Evolutionary conservation across 2,797 vertebrate species (phyloP), one percentile per base, ranked within the genome.

Genomic region (Rhadinocentrus ornatus): DNA sequence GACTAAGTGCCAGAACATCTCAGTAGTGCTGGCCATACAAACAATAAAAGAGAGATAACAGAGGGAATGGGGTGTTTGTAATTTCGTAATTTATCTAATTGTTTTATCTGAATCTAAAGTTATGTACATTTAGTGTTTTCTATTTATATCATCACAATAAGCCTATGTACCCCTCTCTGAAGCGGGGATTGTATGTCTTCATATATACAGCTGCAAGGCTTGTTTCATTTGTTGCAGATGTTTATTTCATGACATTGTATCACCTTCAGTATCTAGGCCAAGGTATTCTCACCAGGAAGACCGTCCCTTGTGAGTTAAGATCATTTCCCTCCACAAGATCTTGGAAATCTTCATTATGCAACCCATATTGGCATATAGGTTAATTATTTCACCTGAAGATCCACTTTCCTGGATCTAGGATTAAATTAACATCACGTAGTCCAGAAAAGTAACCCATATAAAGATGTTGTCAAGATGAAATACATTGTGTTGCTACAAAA

Each of bases 191-290:
- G 50, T 52, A 52, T 13, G 11, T 6, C 52, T 54, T 15, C 13
- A 16, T 26, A 26, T 27, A 6, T 54, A 15, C 15, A 54, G 6
- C 26, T 55, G 13, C 27, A 3, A 16, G 16, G 53, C 2, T 54
- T 26, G 27, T 16, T 16, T 55, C 13, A 57, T 35, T 37, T 73
- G 5, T 60, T 64, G 31, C 54, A 66, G 58, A 69, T 67, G 54
- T 71, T 78, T 62, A 77, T 81, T 72, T 37, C 55, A 24, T 61
- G 59, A 65, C 50, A 67, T 65, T 62, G 56, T 54, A 39, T 50
- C 69, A 87, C 80, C 83, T 87, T 87, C 67, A 58, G 66, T 71
- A 90, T 91, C 57, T 86, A 75, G 91, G 90, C 34, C 86, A 87
- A 82, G 75, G 77, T 77, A 58, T 29, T 70, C 62, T 83, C 61